Percentiles rank a stretch among this genome's conserved stretches.
Conservation (phyloP, 1,140 invertebrate genomes). For the Temnothorax curvispinosus region DNA sequence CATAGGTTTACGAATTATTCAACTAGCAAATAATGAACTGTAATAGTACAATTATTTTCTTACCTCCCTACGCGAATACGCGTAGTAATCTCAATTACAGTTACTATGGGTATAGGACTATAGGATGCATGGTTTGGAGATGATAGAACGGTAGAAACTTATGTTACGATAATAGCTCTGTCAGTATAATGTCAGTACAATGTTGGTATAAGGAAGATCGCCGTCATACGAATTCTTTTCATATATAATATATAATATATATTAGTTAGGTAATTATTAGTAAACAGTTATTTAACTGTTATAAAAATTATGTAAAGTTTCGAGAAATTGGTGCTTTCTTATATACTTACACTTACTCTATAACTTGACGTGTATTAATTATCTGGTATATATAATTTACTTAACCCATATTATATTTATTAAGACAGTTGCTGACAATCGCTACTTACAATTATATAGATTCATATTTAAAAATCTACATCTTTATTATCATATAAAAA, state of each 20-base stretch:
- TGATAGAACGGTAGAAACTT: background rate
- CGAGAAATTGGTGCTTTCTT: no score
- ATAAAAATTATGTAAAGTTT: no score
- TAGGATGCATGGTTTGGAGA: background rate
- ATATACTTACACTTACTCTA: no score
- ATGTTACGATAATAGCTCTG: background rate
- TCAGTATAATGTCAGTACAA: background rate
- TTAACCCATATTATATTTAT: no score
- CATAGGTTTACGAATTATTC: conserved; percentile 15
- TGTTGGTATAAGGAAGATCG: background rate
- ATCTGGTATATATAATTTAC: no score
- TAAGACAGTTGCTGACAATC: no score
- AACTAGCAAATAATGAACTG: background rate
- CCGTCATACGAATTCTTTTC: background rate
- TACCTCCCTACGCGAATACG: background rate
- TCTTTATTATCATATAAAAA: background rate
- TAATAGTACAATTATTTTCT: conserved; percentile 21
- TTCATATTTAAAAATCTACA: background rate
- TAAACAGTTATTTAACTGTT: no score
- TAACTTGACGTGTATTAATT: no score
- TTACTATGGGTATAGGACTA: background rate
- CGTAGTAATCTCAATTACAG: background rate
- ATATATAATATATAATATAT: background rate
- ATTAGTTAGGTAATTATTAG: no score
- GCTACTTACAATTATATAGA: background rate